Base-by-base conservation (phyloP, 2,888 invertebrate species). In the Coelinius sp. region DNA sequence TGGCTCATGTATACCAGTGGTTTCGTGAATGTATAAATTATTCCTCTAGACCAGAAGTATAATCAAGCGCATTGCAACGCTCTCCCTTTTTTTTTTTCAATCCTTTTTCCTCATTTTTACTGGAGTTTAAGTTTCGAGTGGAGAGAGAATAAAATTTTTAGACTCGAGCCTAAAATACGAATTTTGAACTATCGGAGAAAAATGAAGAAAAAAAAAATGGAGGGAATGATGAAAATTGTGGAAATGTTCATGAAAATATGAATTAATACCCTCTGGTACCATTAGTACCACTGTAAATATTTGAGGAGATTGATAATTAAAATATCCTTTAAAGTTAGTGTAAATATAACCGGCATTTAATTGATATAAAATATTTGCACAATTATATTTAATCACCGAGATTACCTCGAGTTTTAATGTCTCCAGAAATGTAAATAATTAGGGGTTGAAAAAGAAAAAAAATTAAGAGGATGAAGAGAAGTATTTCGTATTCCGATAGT, bases 401-500 rank as follows among this genome's bases (percentile, higher is more conserved):
- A 17, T 49, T 22, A 20, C 10, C 49, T 35, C 20, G 10, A 12
- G 10, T 14, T 59, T 17, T 17, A 53, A 59, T 38, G 20, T 22
- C 22, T 8, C 41, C 6, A 22, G 38, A 20, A 20, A 20, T 6
- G 41, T 35, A 63, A 63, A 38, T 41, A 63, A 63, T 41, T 41
- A 24, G 27, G 17, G 27, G 20, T 17, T n/a, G 20, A 69, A 25
- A 38, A 22, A 27, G 25, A 24, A 31, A 14, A 4, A 31, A 44
- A 53, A 24, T 27, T 17, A 46, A 71, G 31, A 31, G 20, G 27
- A 35, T 41, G 41, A 31, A 74, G 74, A 76, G 76, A 77, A n/a
- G 75, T 77, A 82, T 82, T 81, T 65, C 76, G 82, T 82, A 82
- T 82, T 82, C 81, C 77, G 71, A 71, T 78, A 80, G 80, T 81